These are phyloP conservation scores for Sicus ferrugineus DNA, from an alignment of 2,888 invertebrate genomes.

Conservation along the genomic window DNA sequence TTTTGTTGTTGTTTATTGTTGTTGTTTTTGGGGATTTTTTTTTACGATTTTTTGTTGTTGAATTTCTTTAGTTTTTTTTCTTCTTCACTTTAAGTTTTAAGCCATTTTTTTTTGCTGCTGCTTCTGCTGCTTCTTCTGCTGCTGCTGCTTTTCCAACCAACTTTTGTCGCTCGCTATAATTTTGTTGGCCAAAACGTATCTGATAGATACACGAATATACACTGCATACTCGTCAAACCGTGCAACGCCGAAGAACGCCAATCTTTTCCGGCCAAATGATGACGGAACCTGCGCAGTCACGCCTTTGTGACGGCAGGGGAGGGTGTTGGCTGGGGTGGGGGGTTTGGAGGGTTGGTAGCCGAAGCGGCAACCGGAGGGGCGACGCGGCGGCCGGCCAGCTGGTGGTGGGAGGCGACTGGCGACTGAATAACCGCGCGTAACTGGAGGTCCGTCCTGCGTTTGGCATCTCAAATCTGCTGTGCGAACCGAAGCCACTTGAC, in stretches of 20 bases:
- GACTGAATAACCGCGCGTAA: no score
- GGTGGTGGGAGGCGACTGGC: no score
- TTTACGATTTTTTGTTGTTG: background rate
- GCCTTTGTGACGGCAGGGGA: slow-evolving; percentile 36
- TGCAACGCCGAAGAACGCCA: slow-evolving; percentile 6
- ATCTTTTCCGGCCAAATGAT: slow-evolving; percentile 2
- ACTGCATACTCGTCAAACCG: slow-evolving; percentile 20
- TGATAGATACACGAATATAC: slow-evolving; percentile 36
- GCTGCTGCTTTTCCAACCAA: slow-evolving; percentile 3
- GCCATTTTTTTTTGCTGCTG: background rate
- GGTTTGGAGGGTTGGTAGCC: no score
- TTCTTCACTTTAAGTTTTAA: slow-evolving; percentile 37
- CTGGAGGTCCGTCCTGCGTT: background rate
- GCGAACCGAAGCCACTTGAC: background rate
- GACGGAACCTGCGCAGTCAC: slow-evolving; percentile 58
- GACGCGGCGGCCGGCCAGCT: background rate
- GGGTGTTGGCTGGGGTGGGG: background rate
- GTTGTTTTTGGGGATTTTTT: slow-evolving; percentile 25
- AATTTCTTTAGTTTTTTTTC: slow-evolving; percentile 38
- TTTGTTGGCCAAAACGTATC: slow-evolving; percentile 32
- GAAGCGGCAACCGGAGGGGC: no score
- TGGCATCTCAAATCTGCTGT: background rate
- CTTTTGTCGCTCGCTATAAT: slow-evolving; percentile 15
- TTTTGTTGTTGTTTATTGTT: background rate
- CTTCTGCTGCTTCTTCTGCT: slow-evolving; percentile 6